These are phyloP conservation scores for Phrixothrix hirtus DNA, from an alignment of 2,888 invertebrate species.

Conservation along the genomic window DNA sequence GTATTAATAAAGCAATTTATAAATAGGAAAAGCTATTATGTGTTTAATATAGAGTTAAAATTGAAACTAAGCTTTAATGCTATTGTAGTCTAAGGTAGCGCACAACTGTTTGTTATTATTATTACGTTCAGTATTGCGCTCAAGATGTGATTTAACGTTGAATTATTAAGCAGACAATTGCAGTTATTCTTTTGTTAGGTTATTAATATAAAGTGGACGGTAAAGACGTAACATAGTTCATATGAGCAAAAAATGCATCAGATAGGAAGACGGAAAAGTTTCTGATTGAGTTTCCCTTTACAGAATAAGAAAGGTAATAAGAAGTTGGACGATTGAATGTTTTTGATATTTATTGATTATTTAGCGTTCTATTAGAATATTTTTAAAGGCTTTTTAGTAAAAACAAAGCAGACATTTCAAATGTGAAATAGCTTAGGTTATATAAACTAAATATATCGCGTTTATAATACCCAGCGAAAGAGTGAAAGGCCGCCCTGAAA, in stretches of 20 bases:
- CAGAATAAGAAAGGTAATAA: constrained; percentile 30
- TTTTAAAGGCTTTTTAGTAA: constrained; percentile 19
- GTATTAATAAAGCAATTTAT: neutral
- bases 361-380: constrained; percentile 22
- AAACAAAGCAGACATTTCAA: constrained; percentile 20
- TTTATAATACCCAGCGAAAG: no score
- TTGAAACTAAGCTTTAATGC: neutral
- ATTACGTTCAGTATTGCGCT: constrained; percentile 6
- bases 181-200: constrained; percentile 20
- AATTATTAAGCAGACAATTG: constrained; percentile 5
- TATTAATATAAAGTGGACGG: constrained; percentile 21
- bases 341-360: constrained; percentile 30
- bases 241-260: constrained; percentile 21
- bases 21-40: neutral
- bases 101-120: constrained; percentile 13
- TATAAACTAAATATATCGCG: no score
- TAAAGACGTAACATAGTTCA: constrained; percentile 24
- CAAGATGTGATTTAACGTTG: constrained; percentile 14
- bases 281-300: constrained; percentile 27
- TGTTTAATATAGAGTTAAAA: neutral
- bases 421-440: no score
- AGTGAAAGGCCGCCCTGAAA: constrained; percentile 10
- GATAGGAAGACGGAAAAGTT: constrained; percentile 29
- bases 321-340: constrained; percentile 31
- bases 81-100: constrained; percentile 2